Base-by-base conservation (phyloP, 2,888 invertebrate species). In the Torymus texanus region DNA sequence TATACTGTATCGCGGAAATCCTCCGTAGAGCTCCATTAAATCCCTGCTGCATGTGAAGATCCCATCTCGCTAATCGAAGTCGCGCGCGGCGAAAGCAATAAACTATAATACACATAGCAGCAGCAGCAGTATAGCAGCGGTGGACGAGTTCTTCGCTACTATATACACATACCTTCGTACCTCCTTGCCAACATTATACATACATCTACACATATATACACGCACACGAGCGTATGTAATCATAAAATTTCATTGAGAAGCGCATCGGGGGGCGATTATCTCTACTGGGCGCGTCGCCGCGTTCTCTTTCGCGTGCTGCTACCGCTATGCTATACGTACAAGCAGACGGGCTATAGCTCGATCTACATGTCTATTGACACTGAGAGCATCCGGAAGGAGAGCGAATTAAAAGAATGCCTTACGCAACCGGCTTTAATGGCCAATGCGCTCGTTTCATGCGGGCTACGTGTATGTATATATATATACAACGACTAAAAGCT, bases 321-420 rank as follows among this genome's bases (percentile, higher is more conserved):
- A 2, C 21, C 2, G 21, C 21, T 21, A 21, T 21, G 21, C 21
- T 21, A 21, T 21, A 21, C 21, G 21, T 2, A 2, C 21, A 21
- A 21, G 21, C 13, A 21, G 10, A 14, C 12, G 50, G 58, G 50
- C 5, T 2, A 0, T 2, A 0, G 16, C 16, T 2, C 50, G 72
- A 16, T 62, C 68, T 59, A 67, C 10, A 53, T 58, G 65, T 63
- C 66, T 72, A 72, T 71, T 77, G 77, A 77, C 77, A 77, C 77
- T 59, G 65, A 68, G 55, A 61, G 50, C 75, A 65, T 71, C 77
- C 77, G 77, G 77, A 77, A 71, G 71, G 50, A 65, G 77, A 77
- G 41, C 71, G 77, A 71, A 58, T 77, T 72, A 72, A 77, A 72
- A 66, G 72, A 72, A 78, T 66, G 63, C 24, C 78, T 72, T 78